Percentiles rank a stretch among this genome's conserved stretches.
Conservation (phyloP, 92 coral and sea anemone genomes). For the Desmophyllum pertusum region DNA sequence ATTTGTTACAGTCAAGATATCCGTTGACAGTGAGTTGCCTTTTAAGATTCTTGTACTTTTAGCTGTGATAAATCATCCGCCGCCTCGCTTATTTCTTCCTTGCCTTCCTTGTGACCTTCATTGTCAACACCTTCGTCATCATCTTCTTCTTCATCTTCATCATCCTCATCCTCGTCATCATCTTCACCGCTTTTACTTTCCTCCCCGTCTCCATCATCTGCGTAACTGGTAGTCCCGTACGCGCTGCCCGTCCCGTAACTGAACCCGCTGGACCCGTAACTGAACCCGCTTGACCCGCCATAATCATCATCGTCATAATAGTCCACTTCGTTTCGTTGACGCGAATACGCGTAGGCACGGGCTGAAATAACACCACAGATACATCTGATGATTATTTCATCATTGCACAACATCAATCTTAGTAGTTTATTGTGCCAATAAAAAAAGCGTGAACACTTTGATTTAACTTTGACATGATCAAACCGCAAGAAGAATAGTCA, state of each 20-base stretch:
- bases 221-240: conserved; percentile 52
- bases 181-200: conserved; percentile 67
- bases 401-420: too few species aligned
- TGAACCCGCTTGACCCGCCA: conserved; percentile 59
- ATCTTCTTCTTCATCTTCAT: conserved; percentile 50
- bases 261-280: conserved; percentile 46
- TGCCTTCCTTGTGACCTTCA: conserved; percentile 47
- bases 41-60: conserved; percentile 16
- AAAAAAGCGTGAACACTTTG: too few species aligned
- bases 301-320: conserved; percentile 67
- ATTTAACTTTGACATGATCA: too few species aligned
- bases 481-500: too few species aligned
- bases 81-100: conserved; percentile 48
- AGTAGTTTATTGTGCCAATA: too few species aligned
- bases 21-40: background rate
- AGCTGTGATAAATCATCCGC: conserved; percentile 24
- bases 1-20: background rate
- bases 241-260: conserved; percentile 43
- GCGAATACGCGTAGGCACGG: conserved; percentile 80
- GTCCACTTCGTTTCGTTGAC: conserved; percentile 51
- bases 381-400: too few species aligned
- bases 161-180: conserved; percentile 56
- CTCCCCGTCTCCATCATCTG: conserved; percentile 56
- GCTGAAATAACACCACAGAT: conserved; percentile 46
- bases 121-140: conserved; percentile 45